These are phyloP conservation scores for Vespertilio murinus DNA, from an alignment of 2,797 vertebrate species.

Conservation along the genomic window DNA sequence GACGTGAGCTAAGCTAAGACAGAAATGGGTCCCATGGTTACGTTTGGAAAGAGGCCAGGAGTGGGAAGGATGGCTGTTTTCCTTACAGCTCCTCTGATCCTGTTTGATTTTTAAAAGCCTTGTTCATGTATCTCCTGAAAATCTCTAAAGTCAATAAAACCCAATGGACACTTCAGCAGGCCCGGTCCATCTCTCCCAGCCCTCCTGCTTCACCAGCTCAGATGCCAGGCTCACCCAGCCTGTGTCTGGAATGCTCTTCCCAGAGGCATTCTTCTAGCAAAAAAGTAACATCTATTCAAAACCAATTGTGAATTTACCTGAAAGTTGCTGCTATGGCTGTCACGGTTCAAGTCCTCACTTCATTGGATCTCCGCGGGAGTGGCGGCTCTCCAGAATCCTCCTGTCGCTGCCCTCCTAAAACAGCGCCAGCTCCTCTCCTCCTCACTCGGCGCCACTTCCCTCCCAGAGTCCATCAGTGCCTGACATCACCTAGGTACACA, in stretches of 20 bases:
- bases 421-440: neutral
- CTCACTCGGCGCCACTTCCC: neutral
- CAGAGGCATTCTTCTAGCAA: neutral
- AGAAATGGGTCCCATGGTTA: neutral
- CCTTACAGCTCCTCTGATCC: neutral
- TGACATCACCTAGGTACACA: neutral
- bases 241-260: neutral
- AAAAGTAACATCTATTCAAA: neutral
- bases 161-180: neutral
- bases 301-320: constrained; percentile 45
- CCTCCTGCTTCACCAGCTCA: neutral
- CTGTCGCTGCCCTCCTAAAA: neutral
- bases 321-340: neutral
- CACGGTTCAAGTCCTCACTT: neutral
- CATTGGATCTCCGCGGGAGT: neutral
- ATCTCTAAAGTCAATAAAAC: constrained; percentile 38
- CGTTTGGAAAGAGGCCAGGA: neutral
- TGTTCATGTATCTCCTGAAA: neutral
- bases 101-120: neutral
- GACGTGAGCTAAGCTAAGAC: neutral
- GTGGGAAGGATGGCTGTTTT: neutral
- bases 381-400: neutral
- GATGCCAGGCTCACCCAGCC: neutral
- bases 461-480: neutral
- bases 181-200: neutral